These are phyloP conservation scores for Drosophila equinoxialis DNA, from an alignment of 1,140 invertebrate genomes.

Conservation along the genomic window DNA sequence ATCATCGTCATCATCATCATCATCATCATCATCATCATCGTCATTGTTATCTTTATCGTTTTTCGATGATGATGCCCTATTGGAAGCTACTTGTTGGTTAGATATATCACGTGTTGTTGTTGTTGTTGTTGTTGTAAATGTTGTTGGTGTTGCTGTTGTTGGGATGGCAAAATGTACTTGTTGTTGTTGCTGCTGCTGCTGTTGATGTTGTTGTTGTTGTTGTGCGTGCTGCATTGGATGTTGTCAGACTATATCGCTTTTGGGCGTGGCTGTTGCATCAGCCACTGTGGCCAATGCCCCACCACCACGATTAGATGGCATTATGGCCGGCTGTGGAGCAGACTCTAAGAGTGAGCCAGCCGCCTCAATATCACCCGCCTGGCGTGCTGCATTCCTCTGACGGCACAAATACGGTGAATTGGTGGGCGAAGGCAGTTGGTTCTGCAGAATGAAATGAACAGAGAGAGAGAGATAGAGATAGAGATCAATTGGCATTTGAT, in stretches of 20 bases:
- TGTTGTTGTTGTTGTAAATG: neutral
- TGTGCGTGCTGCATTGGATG: constrained; percentile 51
- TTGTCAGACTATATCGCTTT: constrained; percentile 78
- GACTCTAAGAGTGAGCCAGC: constrained; percentile 71
- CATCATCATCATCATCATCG: neutral
- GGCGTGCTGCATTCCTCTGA: constrained; percentile 86
- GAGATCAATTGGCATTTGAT: no score
- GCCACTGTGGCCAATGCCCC: constrained; percentile 20
- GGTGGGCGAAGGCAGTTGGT: constrained; percentile 89
- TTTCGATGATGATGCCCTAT: constrained; percentile 25
- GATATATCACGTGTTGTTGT: constrained; percentile 70
- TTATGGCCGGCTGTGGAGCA: constrained; percentile 19
- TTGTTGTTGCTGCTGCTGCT: constrained; percentile 29
- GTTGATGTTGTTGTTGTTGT: constrained; percentile 33
- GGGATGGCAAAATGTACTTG: constrained; percentile 24
- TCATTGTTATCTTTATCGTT: neutral
- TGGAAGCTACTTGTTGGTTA: constrained; percentile 62
- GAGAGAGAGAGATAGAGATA: no score
- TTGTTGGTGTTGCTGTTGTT: constrained; percentile 26
- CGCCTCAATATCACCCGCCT: constrained; percentile 77
- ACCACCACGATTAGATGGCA: constrained; percentile 22
- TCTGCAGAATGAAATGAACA: constrained; percentile 76
- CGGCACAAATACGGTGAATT: constrained; percentile 91
- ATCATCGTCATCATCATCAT: constrained; percentile 37
- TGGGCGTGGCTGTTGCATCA: constrained; percentile 50